These are phyloP conservation scores for Aptenodytes forsteri DNA, from an alignment of 2,113 vertebrate genomes.

Conservation along the genomic window DNA sequence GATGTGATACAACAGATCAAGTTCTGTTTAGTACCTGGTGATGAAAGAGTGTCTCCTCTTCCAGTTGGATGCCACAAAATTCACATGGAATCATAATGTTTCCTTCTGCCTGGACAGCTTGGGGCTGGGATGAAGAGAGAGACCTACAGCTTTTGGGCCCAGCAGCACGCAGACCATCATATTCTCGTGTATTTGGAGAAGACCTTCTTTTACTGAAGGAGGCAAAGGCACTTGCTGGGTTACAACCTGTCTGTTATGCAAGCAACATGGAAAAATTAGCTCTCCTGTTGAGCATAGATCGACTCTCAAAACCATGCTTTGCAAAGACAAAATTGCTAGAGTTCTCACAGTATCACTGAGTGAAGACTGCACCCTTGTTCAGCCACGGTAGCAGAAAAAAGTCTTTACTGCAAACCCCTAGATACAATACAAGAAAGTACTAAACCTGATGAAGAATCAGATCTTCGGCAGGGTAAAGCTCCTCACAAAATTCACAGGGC, in stretches of 20 bases:
- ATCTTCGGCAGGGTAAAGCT: conserved; percentile 91
- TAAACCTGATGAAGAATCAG: conserved; percentile 95
- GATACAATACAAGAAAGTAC: not conserved
- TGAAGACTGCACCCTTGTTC: not conserved
- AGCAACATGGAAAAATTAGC: not conserved
- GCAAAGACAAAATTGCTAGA: not conserved
- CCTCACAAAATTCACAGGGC: conserved; percentile 97
- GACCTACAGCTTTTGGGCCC: conserved; percentile 1
- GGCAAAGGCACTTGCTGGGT: conserved; percentile 85
- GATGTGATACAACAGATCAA: too few relatives aligned
- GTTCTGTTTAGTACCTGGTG: conserved; percentile 84
- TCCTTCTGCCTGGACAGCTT: conserved; percentile 61
- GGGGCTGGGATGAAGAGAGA: conserved; percentile 72
- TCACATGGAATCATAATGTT: conserved; percentile 90
- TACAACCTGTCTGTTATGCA: conserved; percentile 88
- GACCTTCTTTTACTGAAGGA: conserved; percentile 82
- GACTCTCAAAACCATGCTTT: not conserved
- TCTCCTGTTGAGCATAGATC: not conserved
- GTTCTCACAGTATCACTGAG: not conserved
- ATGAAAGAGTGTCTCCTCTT: conserved; percentile 89
- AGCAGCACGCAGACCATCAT: not conserved
- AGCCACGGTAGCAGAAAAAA: not conserved
- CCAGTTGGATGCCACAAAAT: conserved; percentile 91
- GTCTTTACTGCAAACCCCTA: not conserved
- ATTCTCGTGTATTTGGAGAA: conserved; percentile 54